Conservation (phyloP, 2,888 invertebrate genomes). For the Megaustenia siamemsis region DNA sequence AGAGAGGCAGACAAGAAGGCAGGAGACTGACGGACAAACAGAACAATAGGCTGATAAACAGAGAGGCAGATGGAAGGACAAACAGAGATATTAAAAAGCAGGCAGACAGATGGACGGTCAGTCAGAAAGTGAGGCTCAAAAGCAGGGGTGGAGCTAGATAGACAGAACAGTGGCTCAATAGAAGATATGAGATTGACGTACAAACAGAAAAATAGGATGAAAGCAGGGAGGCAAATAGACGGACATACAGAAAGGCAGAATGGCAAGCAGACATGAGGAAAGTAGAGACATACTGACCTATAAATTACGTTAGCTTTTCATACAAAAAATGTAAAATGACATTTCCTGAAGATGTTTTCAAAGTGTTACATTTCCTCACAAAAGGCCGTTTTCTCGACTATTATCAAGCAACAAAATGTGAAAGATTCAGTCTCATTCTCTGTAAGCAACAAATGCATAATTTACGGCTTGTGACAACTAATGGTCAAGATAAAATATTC, state of each 20-base stretch:
- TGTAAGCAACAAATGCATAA: too few species aligned
- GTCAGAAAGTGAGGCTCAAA: not conserved
- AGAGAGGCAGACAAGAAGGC: too few species aligned
- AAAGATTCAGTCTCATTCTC: too few species aligned
- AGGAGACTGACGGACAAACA: not conserved
- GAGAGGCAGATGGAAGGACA: not conserved
- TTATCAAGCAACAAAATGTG: too few species aligned
- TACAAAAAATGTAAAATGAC: too few species aligned
- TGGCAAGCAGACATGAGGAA: not conserved
- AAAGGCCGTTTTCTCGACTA: too few species aligned
- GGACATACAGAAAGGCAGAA: constrained; percentile 1
- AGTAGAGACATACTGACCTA: too few species aligned
- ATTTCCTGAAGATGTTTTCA: too few species aligned
- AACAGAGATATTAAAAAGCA: not conserved
- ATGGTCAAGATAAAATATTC: too few species aligned
- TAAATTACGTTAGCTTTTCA: too few species aligned
- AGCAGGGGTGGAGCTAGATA: not conserved
- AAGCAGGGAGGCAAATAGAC: not conserved
- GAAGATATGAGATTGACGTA: not conserved
- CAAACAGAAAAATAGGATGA: not conserved
- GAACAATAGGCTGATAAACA: not conserved
- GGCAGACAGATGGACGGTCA: constrained; percentile 8
- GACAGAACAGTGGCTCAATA: not conserved
- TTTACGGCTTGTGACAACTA: too few species aligned
- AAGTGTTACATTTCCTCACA: too few species aligned